Percentiles rank a stretch among this genome's conserved stretches.
Conservation (phyloP, 2,888 invertebrate species). For the Nasonovia ribisnigri region DNA sequence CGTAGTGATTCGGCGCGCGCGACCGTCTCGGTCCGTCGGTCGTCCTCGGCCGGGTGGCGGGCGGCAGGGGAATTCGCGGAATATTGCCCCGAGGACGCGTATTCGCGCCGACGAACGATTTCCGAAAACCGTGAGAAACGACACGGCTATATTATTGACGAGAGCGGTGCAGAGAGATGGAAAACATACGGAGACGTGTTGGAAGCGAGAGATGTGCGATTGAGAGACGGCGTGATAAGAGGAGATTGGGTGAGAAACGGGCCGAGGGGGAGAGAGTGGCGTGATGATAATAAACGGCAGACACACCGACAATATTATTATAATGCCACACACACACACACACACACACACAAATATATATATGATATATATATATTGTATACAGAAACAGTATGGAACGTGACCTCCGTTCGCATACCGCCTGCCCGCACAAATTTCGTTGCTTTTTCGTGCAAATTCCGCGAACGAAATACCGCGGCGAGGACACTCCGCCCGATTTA, state of each 20-base stretch:
- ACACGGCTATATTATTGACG: too few relatives aligned
- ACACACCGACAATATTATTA: background rate
- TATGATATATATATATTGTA: too few relatives aligned
- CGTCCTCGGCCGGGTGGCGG: too few relatives aligned
- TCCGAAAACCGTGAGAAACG: background rate
- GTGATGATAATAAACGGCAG: background rate
- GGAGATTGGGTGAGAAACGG: too few relatives aligned
- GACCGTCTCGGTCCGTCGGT: background rate
- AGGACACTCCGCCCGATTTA: background rate
- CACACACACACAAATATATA: too few relatives aligned
- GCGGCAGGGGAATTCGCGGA: background rate
- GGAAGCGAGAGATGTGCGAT: accelerated
- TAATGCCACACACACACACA: background rate
- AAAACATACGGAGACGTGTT: background rate
- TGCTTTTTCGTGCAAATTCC: background rate
- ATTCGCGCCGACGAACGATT: background rate
- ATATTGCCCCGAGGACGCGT: background rate
- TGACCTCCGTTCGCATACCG: background rate
- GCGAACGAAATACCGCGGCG: background rate
- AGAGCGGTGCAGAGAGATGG: too few relatives aligned
- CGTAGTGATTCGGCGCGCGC: background rate
- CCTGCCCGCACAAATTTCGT: background rate
- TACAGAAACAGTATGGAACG: background rate
- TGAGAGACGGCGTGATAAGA: too few relatives aligned
- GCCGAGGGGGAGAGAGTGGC: background rate